Base-by-base conservation (phyloP, 2,797 vertebrate species). In the Ctenosaura bakeri region DNA sequence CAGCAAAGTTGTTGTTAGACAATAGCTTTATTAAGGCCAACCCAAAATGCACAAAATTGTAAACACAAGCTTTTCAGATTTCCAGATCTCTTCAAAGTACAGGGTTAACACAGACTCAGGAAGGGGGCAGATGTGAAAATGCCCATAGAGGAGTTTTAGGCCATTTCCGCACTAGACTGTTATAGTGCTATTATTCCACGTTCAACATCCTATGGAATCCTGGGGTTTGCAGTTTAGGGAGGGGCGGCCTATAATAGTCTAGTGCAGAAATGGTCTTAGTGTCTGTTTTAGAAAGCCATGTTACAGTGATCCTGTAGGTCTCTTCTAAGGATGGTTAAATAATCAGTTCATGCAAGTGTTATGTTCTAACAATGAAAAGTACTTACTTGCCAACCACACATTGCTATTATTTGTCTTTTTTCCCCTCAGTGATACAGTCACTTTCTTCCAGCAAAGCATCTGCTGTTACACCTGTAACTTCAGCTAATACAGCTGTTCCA, bases 371-470 rank as follows among this genome's bases (percentile, higher is more conserved):
- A 24, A 1, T 35, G 7, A 89, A 78, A 42, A 54, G 35, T 12
- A 50, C 2, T 9, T 22, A 24, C 16, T 46, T 73, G 26, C 46
- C 26, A 54, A 64, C 18, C 29, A 69, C 10, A 50, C 54, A 20
- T 82, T 56, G 18, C 3, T 77, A 56, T 14, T 59, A 26, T 50
- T 14, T 88, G 73, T 93, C 38, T 92, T 93, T 5, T 50, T 82
- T 35, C 91, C 35, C 42, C 91, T 29, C 38, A 98, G 98, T 98
- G 96, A 97, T 98, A 46, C 98, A 98, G 77, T 98, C 97, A 0
- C 96, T 97, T 94, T 96, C 97, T 92, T 92, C 98, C 83, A 97
- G 93, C 96, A 99, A 99, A 97, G 97, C 97, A 91, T 95, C 98
- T 94, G 88, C 98, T 88, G 94, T 97, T 94, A 93, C 97, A 93